A percentile compares a stretch with the other conserved stretches of the same genome.
phyloP scores from a whole-genome alignment of 2,888 invertebrate genomes.

The Diplazon laetatorius region DNA sequence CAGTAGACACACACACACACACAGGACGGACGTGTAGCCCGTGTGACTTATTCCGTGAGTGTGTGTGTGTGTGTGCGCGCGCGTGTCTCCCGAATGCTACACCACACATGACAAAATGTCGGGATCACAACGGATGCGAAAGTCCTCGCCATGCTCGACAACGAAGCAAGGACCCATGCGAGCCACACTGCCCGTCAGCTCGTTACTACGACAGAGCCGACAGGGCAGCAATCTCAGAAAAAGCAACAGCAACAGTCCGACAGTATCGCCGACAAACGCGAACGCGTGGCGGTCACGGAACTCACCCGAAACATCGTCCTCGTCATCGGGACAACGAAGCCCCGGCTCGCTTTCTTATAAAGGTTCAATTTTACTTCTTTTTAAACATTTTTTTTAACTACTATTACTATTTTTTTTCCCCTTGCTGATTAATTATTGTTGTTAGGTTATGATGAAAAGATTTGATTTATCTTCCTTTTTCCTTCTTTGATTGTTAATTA shows the following conservation, averaged over 20 bases:
- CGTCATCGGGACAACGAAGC: slow-evolving; percentile 89
- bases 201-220: slow-evolving; percentile 87
- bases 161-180: slow-evolving; percentile 88
- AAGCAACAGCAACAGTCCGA: slow-evolving; percentile 87
- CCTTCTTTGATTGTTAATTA: too few species aligned
- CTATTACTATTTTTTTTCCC: too few species aligned
- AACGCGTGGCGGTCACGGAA: slow-evolving; percentile 86
- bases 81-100: slow-evolving; percentile 62
- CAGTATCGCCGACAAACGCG: slow-evolving; percentile 86
- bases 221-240: slow-evolving; percentile 85
- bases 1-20: too few species aligned
- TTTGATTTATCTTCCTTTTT: too few species aligned
- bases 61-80: slow-evolving; percentile 40
- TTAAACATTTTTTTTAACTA: not conserved
- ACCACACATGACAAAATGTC: slow-evolving; percentile 79
- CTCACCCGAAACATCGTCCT: slow-evolving; percentile 87
- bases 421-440: too few species aligned
- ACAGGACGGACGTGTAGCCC: too few species aligned
- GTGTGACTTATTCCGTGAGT: too few species aligned
- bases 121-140: slow-evolving; percentile 83
- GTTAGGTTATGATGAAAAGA: too few species aligned
- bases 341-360: slow-evolving; percentile 89
- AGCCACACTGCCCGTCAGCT: slow-evolving; percentile 90
- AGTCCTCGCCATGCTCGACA: slow-evolving; percentile 87
- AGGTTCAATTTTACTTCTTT: too few species aligned